Percentiles rank a stretch among this genome's conserved stretches.
Evolutionary conservation across 2,888 invertebrate species (phyloP).

Genomic region (Calephelis perditalis): DNA sequence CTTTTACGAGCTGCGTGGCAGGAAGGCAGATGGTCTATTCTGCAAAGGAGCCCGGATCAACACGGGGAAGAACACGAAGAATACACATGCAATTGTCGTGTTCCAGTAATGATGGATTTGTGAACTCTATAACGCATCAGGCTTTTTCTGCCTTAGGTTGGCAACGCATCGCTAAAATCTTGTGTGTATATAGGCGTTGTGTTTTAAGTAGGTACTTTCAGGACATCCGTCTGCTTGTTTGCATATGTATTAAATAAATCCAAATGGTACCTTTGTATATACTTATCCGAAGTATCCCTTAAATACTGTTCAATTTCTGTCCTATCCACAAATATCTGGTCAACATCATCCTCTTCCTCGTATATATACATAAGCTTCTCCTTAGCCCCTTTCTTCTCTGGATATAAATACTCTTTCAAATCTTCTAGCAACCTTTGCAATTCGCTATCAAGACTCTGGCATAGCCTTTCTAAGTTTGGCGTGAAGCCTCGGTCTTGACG

Average conservation of each 20-base stretch:
- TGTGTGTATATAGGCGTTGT: too few species aligned
- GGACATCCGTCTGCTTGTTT: background rate
- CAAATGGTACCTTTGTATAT: conserved; percentile 60
- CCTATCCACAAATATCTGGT: conserved; percentile 67
- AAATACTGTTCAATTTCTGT: conserved; percentile 71
- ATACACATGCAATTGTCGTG: too few species aligned
- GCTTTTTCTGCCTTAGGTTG: too few species aligned
- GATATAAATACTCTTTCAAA: conserved; percentile 82
- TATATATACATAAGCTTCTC: conserved; percentile 48
- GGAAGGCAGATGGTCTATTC: too few species aligned
- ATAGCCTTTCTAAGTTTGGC: conserved; percentile 83
- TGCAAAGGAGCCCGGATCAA: too few species aligned
- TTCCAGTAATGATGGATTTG: too few species aligned
- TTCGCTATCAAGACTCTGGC: conserved; percentile 80
- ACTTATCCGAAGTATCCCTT: conserved; percentile 63
- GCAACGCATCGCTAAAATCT: too few species aligned
- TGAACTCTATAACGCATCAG: too few species aligned
- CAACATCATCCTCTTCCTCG: conserved; percentile 57
- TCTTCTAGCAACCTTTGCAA: conserved; percentile 82
- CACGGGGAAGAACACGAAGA: too few species aligned
- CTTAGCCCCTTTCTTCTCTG: conserved; percentile 44
- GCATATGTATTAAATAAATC: background rate
- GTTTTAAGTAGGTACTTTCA: too few species aligned
- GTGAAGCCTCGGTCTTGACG: conserved; percentile 91
- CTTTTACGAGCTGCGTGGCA: too few species aligned